Evolutionary conservation across 64 coral and sea anemone genomes (phyloP), one percentile per base, ranked within the genome.

Genomic region (Montipora efflorescens): DNA sequence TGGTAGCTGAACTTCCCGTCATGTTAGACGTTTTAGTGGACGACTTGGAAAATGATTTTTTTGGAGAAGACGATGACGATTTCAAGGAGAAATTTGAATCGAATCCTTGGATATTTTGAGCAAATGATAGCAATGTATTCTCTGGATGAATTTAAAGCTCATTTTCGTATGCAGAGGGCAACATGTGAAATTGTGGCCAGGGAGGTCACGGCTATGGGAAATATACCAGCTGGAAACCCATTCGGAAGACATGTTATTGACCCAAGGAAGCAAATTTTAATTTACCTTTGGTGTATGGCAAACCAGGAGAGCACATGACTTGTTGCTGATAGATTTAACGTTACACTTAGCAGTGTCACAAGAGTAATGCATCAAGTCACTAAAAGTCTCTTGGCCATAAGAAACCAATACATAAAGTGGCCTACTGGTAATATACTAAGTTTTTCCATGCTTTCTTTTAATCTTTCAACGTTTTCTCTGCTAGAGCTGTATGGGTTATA

Each of bases 301-400:
- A 94, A 79, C 48, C 50, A 55, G 4, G 92, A 94, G 48, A 53
- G 43, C 4, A 87, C 79, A 45, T 18, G 84, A 88, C 53, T 49
- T 64, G 77, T 94, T 28, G 76, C 84, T 79, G 92, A 94, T 62
- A 79, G 92, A 67, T 94, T 94, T 66, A 82, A 94, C 76, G 76
- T 94, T 7, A 94, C 84, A 20, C 57, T 94, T 36, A 94, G 92
- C 77, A 94, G 92, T 79, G 22, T 81, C 22, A 76, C 87, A 47
- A 76, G 83, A 67, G 48, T 77, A 28, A 64, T 88, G 20, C 84
- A 93, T 67, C 55, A 83, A n/a, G 74, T 93, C 20, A 80, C 82
- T 78, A 87, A 80, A 62, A 80, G 87, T 76, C 88, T 94, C 14
- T 23, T 84, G 43, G 66, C 59, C 75, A 71, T 90, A 21, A 28